A percentile compares a stretch with the other conserved stretches of the same genome.
These are phyloP conservation scores for Orchesella cincta DNA, from an alignment of 1,140 invertebrate genomes.

Conservation along the genomic window DNA sequence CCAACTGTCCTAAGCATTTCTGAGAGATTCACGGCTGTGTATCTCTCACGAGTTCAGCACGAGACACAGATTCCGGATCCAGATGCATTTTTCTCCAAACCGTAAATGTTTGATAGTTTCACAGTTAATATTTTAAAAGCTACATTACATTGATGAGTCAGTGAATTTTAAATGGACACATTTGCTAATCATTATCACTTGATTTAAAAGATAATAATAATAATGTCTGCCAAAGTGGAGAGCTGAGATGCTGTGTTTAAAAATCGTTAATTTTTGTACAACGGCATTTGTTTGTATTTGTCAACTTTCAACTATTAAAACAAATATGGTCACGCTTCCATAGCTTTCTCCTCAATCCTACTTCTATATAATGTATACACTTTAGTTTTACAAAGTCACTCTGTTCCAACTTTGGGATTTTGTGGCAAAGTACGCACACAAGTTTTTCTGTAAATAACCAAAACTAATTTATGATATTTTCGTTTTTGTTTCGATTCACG, in stretches of 20 bases:
- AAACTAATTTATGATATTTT: background rate
- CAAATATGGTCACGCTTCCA: too few relatives aligned
- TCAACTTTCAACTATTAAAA: too few relatives aligned
- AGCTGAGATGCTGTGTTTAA: too few relatives aligned
- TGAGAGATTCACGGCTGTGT: background rate
- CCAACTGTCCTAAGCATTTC: constrained; percentile 6
- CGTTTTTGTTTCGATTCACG: background rate
- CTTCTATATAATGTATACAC: too few relatives aligned
- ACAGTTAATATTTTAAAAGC: background rate
- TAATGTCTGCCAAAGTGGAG: too few relatives aligned
- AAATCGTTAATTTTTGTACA: too few relatives aligned
- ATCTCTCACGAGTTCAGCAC: background rate
- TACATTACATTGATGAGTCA: too few relatives aligned
- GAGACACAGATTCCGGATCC: background rate
- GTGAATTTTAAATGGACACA: too few relatives aligned
- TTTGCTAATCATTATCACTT: too few relatives aligned
- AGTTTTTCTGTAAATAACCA: background rate
- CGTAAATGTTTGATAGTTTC: background rate
- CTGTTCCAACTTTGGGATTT: background rate
- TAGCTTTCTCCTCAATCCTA: too few relatives aligned
- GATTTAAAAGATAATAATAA: too few relatives aligned
- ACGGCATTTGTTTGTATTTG: too few relatives aligned
- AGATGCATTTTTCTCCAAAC: background rate
- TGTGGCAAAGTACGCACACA: background rate
- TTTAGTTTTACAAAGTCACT: background rate